Conservation (phyloP, 2,113 vertebrate species). For the Dendropsophus ebraccatus region DNA sequence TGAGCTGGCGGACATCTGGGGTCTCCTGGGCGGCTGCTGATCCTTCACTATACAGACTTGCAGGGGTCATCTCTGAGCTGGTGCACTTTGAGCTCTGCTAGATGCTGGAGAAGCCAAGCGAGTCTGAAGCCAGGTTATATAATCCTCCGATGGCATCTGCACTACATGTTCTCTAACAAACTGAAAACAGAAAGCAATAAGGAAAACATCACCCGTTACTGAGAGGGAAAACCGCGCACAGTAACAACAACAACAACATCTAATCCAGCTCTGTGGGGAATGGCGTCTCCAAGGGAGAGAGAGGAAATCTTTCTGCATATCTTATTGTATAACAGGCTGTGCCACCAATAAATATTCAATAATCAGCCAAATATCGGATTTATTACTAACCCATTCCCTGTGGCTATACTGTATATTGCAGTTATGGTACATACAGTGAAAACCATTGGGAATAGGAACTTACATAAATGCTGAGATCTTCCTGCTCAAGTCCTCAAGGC, state of each 20-base stretch:
- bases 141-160: constrained; percentile 73
- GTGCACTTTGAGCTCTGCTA: constrained; percentile 42
- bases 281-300: neutral
- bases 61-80: constrained; percentile 47
- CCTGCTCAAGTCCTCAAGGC: too few species aligned
- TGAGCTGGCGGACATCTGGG: neutral
- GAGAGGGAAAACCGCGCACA: neutral
- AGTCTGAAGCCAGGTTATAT: constrained; percentile 70
- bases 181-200: constrained; percentile 64
- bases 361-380: too few species aligned
- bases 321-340: too few species aligned
- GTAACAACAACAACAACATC: too few species aligned
- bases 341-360: too few species aligned
- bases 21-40: neutral
- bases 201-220: neutral
- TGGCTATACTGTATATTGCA: too few species aligned
- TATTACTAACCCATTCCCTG: too few species aligned
- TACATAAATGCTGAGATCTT: too few species aligned
- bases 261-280: neutral
- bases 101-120: constrained; percentile 58
- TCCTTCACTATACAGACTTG: too few species aligned
- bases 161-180: constrained; percentile 75
- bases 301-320: too few species aligned
- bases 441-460: too few species aligned
- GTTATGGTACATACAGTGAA: too few species aligned